Evolutionary conservation across 1,140 invertebrate genomes (phyloP).

Genomic region (Platorchestia sp.): DNA sequence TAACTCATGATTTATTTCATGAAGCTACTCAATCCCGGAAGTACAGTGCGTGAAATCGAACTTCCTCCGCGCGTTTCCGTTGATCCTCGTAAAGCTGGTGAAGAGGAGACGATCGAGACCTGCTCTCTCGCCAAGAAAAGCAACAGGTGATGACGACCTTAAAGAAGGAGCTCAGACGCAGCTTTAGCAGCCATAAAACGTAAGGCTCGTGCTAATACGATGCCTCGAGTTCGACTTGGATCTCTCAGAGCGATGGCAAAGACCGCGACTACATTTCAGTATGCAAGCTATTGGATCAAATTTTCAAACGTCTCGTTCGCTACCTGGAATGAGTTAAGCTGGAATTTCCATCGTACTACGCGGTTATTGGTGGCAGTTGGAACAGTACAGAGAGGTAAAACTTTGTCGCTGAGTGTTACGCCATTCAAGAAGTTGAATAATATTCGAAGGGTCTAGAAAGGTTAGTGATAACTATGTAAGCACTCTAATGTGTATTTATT

Average conservation of each 20-base stretch:
- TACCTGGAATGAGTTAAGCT: not conserved
- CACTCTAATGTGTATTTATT: too few relatives aligned
- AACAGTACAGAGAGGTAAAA: not conserved
- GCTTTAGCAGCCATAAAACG: not conserved
- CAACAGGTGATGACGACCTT: not conserved
- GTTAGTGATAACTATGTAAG: not conserved
- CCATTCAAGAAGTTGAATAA: not conserved
- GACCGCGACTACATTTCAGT: not conserved
- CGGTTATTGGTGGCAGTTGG: not conserved
- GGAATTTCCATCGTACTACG: not conserved
- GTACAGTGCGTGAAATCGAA: not conserved
- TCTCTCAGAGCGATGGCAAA: not conserved
- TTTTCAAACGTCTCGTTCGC: not conserved
- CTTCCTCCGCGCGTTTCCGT: not conserved
- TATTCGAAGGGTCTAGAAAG: not conserved
- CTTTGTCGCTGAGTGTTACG: not conserved
- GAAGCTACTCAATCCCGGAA: not conserved
- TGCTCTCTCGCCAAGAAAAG: not conserved
- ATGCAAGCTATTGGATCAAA: not conserved
- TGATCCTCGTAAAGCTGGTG: not conserved
- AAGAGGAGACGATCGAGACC: not conserved
- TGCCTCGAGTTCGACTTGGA: not conserved
- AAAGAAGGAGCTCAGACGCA: not conserved
- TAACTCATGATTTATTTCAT: not conserved
- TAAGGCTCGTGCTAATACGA: not conserved